phyloP scores from a whole-genome alignment of 2,113 vertebrate species.

The Apeltes quadracus region DNA sequence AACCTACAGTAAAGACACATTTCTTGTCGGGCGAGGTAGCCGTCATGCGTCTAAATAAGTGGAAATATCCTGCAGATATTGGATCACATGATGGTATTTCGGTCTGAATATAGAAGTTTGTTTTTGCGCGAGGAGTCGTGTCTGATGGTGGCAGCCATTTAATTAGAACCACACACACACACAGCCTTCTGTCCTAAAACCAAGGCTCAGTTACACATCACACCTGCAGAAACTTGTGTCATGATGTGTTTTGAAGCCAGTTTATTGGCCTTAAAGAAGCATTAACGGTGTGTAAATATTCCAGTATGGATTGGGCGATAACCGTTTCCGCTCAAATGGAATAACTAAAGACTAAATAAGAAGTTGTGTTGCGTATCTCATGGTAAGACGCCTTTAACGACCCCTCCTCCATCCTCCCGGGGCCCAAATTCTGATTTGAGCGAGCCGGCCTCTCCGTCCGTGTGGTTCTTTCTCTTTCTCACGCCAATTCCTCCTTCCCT shows the following conservation, averaged over 20 bases:
- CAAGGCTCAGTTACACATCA: not conserved
- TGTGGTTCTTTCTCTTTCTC: constrained; percentile 62
- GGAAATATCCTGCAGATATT: not conserved
- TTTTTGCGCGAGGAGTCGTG: not conserved
- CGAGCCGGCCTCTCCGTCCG: constrained; percentile 38
- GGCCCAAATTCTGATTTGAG: constrained; percentile 32
- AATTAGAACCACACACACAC: constrained; percentile 15
- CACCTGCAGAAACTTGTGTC: not conserved
- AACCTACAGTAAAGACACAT: too few relatives aligned
- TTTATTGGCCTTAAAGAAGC: not conserved
- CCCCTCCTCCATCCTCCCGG: constrained; percentile 2
- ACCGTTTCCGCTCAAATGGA: not conserved
- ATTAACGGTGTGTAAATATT: not conserved
- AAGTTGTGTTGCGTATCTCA: constrained; percentile 25
- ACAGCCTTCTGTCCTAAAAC: not conserved
- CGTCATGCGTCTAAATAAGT: constrained; percentile 3
- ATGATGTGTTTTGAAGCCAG: not conserved
- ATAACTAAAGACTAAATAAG: too few relatives aligned
- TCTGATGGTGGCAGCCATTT: constrained; percentile 22
- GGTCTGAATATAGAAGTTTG: not conserved
- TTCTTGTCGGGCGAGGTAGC: not conserved
- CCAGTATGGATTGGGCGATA: not conserved
- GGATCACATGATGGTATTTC: constrained; percentile 5
- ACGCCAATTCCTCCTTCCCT: constrained; percentile 58
- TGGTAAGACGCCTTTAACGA: constrained; percentile 26